A percentile compares a stretch with the other conserved stretches of the same genome.
Conservation (phyloP, 2,113 vertebrate genomes). For the Hippopotamus amphibius region DNA sequence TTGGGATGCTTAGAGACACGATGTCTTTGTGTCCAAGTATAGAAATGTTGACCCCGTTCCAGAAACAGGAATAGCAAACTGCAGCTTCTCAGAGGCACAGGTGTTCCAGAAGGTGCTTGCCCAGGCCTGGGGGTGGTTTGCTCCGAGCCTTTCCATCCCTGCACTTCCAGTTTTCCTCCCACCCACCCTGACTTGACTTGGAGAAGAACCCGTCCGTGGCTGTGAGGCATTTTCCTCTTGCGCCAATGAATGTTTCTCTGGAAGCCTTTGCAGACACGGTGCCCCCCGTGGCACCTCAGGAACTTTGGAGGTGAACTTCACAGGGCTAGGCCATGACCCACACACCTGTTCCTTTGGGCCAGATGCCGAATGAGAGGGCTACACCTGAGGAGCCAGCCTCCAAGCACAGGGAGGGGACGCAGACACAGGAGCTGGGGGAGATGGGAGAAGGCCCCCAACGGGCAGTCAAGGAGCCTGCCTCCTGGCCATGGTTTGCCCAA, state of each 20-base stretch:
- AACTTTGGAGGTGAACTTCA: neutral
- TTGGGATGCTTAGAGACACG: neutral
- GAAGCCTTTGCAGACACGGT: neutral
- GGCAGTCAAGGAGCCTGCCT: neutral
- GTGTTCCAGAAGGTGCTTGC: neutral
- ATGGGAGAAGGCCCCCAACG: too few relatives aligned
- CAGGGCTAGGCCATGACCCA: neutral
- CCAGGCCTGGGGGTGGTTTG: neutral
- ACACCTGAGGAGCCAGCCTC: neutral
- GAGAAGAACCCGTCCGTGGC: neutral
- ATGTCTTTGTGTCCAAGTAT: neutral
- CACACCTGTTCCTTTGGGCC: neutral
- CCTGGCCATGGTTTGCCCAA: neutral
- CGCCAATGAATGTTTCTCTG: neutral
- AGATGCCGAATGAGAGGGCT: neutral
- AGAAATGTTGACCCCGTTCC: neutral
- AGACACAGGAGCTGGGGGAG: neutral
- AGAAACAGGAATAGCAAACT: neutral
- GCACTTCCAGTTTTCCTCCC: neutral
- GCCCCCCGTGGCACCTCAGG: neutral
- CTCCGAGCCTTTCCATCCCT: neutral
- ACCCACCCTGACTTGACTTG: neutral
- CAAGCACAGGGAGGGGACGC: fast-evolving
- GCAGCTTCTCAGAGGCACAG: neutral
- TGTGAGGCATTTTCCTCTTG: neutral